phyloP scores from a whole-genome alignment of 2,113 vertebrate genomes.

The Micromys minutus region DNA sequence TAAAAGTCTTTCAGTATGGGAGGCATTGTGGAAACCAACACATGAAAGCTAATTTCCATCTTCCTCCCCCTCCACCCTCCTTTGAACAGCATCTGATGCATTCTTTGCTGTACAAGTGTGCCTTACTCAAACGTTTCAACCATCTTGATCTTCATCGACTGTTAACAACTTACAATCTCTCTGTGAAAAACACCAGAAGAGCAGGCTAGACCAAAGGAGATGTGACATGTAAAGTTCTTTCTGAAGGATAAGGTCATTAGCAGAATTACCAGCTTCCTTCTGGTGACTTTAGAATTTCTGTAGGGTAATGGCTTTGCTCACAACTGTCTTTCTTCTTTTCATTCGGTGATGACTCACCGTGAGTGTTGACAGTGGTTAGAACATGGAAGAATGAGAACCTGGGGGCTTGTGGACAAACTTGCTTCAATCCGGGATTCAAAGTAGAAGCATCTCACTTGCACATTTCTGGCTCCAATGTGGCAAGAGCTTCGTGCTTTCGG shows the following conservation, averaged over 20 bases:
- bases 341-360: neutral
- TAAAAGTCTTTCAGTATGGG: neutral
- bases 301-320: neutral
- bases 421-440: neutral
- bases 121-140: neutral
- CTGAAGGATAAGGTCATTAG: constrained; percentile 1
- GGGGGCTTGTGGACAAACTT: neutral
- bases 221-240: neutral
- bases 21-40: neutral
- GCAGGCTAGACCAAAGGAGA: neutral
- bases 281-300: constrained; percentile 27
- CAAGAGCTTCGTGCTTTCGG: neutral
- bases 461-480: neutral
- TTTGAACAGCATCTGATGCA: neutral
- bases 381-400: neutral
- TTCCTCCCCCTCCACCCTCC: neutral
- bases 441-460: neutral
- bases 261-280: neutral
- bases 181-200: neutral
- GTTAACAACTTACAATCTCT: neutral
- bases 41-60: neutral
- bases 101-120: neutral
- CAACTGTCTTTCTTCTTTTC: neutral
- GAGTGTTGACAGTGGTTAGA: neutral
- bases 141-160: neutral